Evolutionary conservation across 2,888 invertebrate genomes (phyloP).

Genomic region (Piscicola geometra): DNA sequence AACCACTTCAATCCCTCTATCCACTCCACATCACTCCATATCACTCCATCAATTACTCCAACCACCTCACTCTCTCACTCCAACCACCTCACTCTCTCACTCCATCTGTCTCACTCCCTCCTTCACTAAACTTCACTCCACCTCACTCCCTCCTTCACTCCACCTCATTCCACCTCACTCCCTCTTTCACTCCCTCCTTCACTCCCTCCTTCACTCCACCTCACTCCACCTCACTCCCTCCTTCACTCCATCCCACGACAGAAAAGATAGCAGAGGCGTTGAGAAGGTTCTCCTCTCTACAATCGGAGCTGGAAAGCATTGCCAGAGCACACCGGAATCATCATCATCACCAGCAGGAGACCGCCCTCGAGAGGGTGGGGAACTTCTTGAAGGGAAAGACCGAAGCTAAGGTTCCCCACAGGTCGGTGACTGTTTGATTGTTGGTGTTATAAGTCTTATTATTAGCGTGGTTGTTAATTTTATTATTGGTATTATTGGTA

Average conservation of each 20-base stretch:
- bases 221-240: no score
- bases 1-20: no score
- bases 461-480: background rate
- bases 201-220: background rate
- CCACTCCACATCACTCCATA: no score
- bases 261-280: slow-evolving; percentile 97
- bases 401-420: slow-evolving; percentile 17
- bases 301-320: slow-evolving; percentile 72
- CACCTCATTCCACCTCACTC: no score
- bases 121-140: no score
- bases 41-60: no score
- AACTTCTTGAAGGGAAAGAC: slow-evolving; percentile 17
- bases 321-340: slow-evolving; percentile 44
- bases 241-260: slow-evolving; percentile 49
- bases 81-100: no score
- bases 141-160: no score
- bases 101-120: no score
- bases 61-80: no score
- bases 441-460: background rate
- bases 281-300: slow-evolving; percentile 81
- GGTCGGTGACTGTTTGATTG: background rate
- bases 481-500: no score
- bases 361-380: slow-evolving; percentile 1
- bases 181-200: background rate
- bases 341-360: slow-evolving; percentile 1